Base-by-base conservation (phyloP, 2,113 vertebrate species). In the Bostrychus sinensis region DNA sequence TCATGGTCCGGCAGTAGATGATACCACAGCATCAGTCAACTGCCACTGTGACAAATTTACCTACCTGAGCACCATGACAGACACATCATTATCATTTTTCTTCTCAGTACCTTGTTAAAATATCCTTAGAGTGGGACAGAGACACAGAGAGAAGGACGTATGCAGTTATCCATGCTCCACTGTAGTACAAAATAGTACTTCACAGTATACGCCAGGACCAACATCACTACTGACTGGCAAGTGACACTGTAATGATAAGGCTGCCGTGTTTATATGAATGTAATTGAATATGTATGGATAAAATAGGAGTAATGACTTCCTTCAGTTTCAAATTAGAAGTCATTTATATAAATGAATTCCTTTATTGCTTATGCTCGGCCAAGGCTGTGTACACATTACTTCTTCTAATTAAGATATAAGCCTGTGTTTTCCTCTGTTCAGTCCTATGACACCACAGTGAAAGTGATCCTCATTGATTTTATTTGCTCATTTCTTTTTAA, bases 401-500 rank as follows among this genome's bases (percentile, higher is more conserved):
- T 78, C 56, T 74, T 41, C 83, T 89, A 89, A 89, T 92, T 88
- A 86, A 83, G 84, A 89, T 86, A 68, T 83, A 83, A 79, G 70
- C 68, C 66, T 65, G 64, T 80, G 78, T 85, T 88, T 86, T 84
- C 80, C 85, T 90, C 82, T 84, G 77, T 70, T 89, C 79, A 86
- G 86, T 80, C 77, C 86, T 88, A 84, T 89, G 86, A 90, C 89
- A 91, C 89, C 80, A 82, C 86, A 72, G 57, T 87, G 90, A 84
- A 92, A 92, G 84, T 39, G 78, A 92, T 90, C 88, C 61, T 61
- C 72, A 91, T 92, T 89, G 90, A 91, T 92, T 92, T 88, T 82
- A 90, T 89, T 86, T 86, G 82, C 86, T 92, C 90, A 90, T 91
- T 91, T 87, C 82, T 91, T 89, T 93, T 90, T 91, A 91, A 92